phyloP scores from a whole-genome alignment of 2,797 vertebrate genomes.

The Sebastes hubbsi region DNA sequence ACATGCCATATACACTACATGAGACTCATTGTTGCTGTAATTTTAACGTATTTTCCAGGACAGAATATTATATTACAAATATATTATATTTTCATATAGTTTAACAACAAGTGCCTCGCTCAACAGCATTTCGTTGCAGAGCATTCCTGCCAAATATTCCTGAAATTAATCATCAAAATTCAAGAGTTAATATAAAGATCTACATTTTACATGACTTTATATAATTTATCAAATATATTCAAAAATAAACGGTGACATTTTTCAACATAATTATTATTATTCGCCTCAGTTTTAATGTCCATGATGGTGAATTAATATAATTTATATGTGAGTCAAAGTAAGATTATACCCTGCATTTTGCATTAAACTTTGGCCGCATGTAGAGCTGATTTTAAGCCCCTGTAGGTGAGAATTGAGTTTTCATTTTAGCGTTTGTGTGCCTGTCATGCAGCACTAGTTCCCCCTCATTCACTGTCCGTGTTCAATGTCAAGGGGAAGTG shows the following conservation, averaged over 20 bases:
- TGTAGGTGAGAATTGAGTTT: neutral
- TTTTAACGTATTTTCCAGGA: neutral
- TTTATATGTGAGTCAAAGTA: neutral
- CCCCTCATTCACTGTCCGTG: conserved; percentile 13
- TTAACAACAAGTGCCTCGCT: too few species aligned
- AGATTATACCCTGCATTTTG: accelerated
- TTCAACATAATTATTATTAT: neutral
- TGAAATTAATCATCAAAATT: too few species aligned
- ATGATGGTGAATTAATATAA: neutral
- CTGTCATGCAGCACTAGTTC: conserved; percentile 16
- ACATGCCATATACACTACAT: too few species aligned
- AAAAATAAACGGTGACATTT: neutral
- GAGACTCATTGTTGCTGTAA: too few species aligned
- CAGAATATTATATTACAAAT: neutral
- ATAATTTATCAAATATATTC: neutral
- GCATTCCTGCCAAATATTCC: too few species aligned
- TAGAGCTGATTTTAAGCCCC: neutral
- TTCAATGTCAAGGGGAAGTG: conserved; percentile 51
- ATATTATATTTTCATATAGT: too few species aligned
- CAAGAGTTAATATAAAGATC: too few species aligned
- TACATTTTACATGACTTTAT: too few species aligned
- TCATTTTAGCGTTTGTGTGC: neutral
- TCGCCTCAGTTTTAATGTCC: neutral
- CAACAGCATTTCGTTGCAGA: too few species aligned
- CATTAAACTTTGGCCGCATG: neutral